A percentile compares a stretch with the other conserved stretches of the same genome.
These are phyloP conservation scores for Hirudo medicinalis DNA, from an alignment of 1,140 invertebrate species.

Conservation along the genomic window DNA sequence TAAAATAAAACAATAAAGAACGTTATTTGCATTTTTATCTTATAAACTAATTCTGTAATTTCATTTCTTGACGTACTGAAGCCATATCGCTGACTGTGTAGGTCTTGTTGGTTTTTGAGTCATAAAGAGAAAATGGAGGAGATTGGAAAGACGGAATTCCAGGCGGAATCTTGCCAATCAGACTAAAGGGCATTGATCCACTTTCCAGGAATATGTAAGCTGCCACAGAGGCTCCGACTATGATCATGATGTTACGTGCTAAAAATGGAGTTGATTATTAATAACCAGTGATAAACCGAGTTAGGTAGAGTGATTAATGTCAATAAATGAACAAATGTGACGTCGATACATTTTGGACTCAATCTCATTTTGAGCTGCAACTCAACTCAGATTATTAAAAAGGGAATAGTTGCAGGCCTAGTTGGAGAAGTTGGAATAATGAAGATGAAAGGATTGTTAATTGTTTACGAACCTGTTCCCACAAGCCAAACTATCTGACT, in stretches of 20 bases:
- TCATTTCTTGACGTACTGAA: background rate
- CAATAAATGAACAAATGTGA: no score
- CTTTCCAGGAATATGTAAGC: slow-evolving; percentile 28
- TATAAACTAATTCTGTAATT: no score
- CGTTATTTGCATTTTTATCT: no score
- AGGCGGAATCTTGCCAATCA: slow-evolving; percentile 32
- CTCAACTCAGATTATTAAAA: no score
- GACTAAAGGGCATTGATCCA: slow-evolving; percentile 28
- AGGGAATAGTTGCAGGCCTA: no score
- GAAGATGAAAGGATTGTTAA: no score
- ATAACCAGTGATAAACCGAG: no score
- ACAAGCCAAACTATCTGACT: slow-evolving; percentile 12
- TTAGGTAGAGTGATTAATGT: no score
- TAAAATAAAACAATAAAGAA: no score
- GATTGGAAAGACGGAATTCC: slow-evolving; percentile 35
- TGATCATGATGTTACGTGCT: slow-evolving; percentile 38
- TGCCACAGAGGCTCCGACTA: slow-evolving; percentile 31
- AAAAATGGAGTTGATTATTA: slow-evolving; percentile 18
- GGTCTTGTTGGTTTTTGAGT: slow-evolving; percentile 17
- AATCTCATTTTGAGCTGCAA: no score
- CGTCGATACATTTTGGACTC: no score
- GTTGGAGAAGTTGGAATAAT: no score
- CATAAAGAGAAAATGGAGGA: slow-evolving; percentile 29
- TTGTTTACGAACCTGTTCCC: slow-evolving; percentile 7
- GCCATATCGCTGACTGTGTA: slow-evolving; percentile 10